phyloP scores from a whole-genome alignment of 1,140 invertebrate species.

The Anthonomus grandis region DNA sequence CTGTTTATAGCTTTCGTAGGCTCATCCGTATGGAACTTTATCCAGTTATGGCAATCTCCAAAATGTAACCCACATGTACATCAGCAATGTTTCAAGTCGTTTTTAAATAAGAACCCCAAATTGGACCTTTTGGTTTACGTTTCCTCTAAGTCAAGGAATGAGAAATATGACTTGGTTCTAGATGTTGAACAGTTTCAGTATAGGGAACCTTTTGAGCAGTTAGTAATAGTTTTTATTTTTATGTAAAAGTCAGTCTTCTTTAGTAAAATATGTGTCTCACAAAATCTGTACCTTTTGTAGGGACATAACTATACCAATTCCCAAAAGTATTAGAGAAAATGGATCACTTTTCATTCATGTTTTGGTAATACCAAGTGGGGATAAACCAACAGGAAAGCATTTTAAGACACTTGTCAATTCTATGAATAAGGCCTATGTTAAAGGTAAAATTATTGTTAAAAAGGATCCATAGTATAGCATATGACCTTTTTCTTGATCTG shows the following conservation, averaged over 20 bases:
- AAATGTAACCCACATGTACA: constrained; percentile 28
- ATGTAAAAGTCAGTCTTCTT: constrained; percentile 10
- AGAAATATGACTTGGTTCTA: constrained; percentile 34
- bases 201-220: constrained; percentile 38
- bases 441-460: constrained; percentile 13
- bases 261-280: neutral
- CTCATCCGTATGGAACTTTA: constrained; percentile 42
- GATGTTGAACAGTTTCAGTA: constrained; percentile 42
- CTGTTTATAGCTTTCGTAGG: constrained; percentile 40
- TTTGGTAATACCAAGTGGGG: constrained; percentile 37
- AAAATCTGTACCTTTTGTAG: constrained; percentile 32
- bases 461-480: neutral
- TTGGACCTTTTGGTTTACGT: constrained; percentile 43
- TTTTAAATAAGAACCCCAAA: constrained; percentile 42
- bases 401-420: constrained; percentile 28
- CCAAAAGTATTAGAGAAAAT: constrained; percentile 38
- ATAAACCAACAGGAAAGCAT: constrained; percentile 27
- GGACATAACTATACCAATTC: constrained; percentile 32
- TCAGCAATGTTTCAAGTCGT: constrained; percentile 42
- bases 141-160: constrained; percentile 39
- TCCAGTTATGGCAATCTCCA: constrained; percentile 40
- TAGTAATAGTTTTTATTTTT: constrained; percentile 6
- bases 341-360: constrained; percentile 40
- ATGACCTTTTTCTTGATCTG: neutral
- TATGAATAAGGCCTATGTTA: constrained; percentile 34